A percentile compares a stretch with the other conserved stretches of the same genome.
Evolutionary conservation across 1,140 invertebrate genomes (phyloP).

Genomic region (Mesaphorura yosii): DNA sequence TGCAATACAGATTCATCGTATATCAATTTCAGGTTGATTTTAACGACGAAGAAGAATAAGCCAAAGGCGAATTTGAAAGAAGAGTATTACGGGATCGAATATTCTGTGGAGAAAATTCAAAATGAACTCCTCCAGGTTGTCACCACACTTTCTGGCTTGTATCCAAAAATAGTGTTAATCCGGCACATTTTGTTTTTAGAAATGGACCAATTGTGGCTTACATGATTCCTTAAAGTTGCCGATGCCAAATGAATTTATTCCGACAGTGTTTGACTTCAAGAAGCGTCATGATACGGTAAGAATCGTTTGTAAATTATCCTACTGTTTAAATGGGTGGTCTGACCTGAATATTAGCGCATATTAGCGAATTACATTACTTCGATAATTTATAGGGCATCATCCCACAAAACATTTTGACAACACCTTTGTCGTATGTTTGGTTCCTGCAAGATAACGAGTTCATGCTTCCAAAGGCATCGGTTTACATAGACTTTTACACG

Average conservation of each 20-base stretch:
- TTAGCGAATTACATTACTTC: no score
- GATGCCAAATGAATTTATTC: conserved; percentile 79
- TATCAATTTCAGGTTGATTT: conserved; percentile 51
- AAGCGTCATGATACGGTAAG: conserved; percentile 48
- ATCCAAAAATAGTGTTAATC: background rate
- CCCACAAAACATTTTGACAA: conserved; percentile 67
- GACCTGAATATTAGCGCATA: no score
- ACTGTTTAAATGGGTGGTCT: no score
- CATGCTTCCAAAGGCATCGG: conserved; percentile 70
- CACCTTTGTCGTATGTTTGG: conserved; percentile 68
- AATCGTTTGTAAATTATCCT: no score
- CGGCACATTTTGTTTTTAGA: conserved; percentile 41
- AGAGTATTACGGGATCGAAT: conserved; percentile 39
- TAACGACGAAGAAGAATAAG: conserved; percentile 60
- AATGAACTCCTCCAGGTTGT: background rate
- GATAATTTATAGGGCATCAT: conserved; percentile 40
- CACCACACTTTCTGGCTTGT: background rate
- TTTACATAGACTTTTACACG: conserved; percentile 68
- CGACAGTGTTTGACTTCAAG: conserved; percentile 67
- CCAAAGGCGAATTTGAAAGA: conserved; percentile 51
- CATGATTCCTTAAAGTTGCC: conserved; percentile 62
- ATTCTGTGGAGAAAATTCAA: background rate
- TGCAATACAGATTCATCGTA: no score
- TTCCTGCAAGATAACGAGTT: conserved; percentile 90
- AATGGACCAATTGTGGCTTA: conserved; percentile 54